Evolutionary conservation across 2,797 vertebrate species (phyloP).

Genomic region (Phataginus tetradactyla): DNA sequence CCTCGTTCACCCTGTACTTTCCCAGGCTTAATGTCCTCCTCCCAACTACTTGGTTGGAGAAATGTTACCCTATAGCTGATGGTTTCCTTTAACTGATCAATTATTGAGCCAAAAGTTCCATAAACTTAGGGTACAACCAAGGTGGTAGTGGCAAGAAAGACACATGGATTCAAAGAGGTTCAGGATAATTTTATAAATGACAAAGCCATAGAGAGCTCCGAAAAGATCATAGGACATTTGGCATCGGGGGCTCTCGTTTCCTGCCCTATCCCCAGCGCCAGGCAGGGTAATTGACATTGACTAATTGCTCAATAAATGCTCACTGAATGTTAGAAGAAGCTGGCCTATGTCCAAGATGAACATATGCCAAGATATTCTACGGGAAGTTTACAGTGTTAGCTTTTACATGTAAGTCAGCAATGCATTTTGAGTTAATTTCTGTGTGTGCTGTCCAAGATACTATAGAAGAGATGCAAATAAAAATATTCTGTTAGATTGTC

Average conservation of each 20-base stretch:
- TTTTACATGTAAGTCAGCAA: conserved; percentile 5
- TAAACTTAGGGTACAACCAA: background rate
- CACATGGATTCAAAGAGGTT: background rate
- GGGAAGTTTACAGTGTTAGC: background rate
- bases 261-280: background rate
- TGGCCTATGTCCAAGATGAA: conserved; percentile 27
- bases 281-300: conserved; percentile 37
- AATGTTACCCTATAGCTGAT: background rate
- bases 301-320: conserved; percentile 54
- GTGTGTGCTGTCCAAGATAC: background rate
- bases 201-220: background rate
- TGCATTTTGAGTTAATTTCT: conserved; percentile 49
- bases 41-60: background rate
- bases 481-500: background rate
- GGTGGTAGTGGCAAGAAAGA: background rate
- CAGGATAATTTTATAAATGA: conserved; percentile 27
- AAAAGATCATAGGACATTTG: background rate
- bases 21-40: background rate
- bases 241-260: background rate
- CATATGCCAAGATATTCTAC: background rate
- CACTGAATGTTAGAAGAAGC: conserved; percentile 33
- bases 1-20: background rate
- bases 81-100: background rate
- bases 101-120: background rate
- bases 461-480: conserved; percentile 19